Evolutionary conservation across 2,888 invertebrate species (phyloP).

Genomic region (Xestia sexstrigata): DNA sequence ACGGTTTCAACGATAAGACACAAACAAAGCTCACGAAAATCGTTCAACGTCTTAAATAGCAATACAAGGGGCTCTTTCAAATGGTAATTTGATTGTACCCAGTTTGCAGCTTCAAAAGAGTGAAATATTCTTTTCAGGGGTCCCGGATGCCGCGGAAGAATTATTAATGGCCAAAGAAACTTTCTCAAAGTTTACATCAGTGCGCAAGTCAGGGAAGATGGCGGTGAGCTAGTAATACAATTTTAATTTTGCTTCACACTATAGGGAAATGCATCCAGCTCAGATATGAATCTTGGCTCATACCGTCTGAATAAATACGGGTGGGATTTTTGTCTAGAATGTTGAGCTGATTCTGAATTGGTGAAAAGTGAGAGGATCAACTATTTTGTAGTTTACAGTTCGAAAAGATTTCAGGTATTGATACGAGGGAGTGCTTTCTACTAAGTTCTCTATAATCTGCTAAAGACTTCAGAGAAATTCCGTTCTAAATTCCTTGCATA

Average conservation of each 20-base stretch:
- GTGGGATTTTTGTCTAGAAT: constrained; percentile 1
- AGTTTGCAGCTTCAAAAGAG: constrained; percentile 86
- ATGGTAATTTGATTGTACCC: constrained; percentile 89
- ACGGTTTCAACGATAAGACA: constrained; percentile 64
- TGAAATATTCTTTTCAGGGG: constrained; percentile 87
- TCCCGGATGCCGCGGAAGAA: constrained; percentile 81
- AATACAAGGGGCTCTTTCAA: constrained; percentile 83
- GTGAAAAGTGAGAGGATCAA: not conserved
- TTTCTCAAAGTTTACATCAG: constrained; percentile 76
- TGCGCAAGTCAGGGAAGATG: constrained; percentile 68
- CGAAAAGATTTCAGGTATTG: not conserved
- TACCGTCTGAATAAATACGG: not conserved
- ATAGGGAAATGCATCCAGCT: constrained; percentile 48
- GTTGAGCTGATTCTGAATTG: not conserved
- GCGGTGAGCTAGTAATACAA: constrained; percentile 57
- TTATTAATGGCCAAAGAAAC: constrained; percentile 85
- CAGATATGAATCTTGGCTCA: constrained; percentile 38
- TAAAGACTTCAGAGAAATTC: not conserved
- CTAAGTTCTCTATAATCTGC: not conserved
- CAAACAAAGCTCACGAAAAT: constrained; percentile 80
- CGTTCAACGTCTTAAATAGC: constrained; percentile 82
- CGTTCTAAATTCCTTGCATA: not conserved
- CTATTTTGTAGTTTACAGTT: not conserved
- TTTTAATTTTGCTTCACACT: constrained; percentile 54
- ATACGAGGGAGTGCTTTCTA: not conserved